A percentile compares a stretch with the other conserved stretches of the same genome.
Conservation (phyloP, 1,140 invertebrate species). For the Bombus terrestris region DNA sequence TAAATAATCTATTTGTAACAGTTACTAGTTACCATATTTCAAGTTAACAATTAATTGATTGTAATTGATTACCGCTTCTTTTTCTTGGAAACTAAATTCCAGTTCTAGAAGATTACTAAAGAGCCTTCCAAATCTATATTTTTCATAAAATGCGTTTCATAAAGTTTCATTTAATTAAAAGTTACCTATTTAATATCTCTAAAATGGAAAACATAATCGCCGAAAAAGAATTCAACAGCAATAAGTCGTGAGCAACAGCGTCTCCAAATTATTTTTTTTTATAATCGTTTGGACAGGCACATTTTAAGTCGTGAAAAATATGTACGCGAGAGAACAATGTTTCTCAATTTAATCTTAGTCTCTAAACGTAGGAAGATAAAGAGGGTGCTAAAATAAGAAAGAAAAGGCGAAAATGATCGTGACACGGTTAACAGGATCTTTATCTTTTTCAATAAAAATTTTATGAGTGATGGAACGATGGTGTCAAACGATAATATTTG, state of each 20-base stretch:
- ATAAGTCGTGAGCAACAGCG: neutral
- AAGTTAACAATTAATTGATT: neutral
- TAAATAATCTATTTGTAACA: neutral
- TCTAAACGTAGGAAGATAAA: neutral
- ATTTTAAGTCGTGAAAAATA: neutral
- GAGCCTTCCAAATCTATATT: no score
- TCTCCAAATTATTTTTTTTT: neutral
- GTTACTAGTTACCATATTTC: neutral
- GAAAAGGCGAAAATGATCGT: neutral
- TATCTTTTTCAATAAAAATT: conserved; percentile 19
- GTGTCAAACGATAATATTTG: neutral
- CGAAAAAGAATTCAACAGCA: neutral
- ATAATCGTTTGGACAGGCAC: neutral
- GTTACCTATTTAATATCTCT: neutral
- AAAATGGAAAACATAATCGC: no score
- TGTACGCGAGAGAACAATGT: neutral
- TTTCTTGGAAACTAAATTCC: no score
- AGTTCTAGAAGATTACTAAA: no score
- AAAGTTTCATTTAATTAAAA: neutral
- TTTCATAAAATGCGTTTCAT: no score
- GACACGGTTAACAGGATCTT: neutral
- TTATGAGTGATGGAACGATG: neutral
- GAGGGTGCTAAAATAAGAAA: neutral
- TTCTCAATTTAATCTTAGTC: neutral
- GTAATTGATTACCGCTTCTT: neutral